A percentile compares a stretch with the other conserved stretches of the same genome.
These are phyloP conservation scores for Antheraea assamensis DNA, from an alignment of 2,888 invertebrate genomes.

Conservation along the genomic window DNA sequence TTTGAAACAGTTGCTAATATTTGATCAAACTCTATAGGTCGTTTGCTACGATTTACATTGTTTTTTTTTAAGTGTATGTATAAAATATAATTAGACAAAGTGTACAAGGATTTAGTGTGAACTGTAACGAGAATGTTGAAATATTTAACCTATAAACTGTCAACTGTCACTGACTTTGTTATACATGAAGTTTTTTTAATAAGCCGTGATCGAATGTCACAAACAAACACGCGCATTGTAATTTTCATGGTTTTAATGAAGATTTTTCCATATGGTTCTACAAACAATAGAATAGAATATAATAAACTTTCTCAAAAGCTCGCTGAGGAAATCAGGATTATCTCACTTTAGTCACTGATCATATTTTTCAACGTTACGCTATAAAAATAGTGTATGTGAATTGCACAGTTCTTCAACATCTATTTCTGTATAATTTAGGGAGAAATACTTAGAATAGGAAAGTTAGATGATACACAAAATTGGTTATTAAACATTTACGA, in stretches of 20 bases:
- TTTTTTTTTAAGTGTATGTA: not conserved
- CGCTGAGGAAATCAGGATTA: too few relatives aligned
- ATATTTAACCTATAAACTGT: not conserved
- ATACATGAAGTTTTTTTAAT: not conserved
- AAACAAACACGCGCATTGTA: too few relatives aligned
- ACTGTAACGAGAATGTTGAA: not conserved
- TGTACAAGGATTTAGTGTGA: not conserved
- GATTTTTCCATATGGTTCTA: not conserved
- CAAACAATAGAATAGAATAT: not conserved
- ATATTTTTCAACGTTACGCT: too few relatives aligned
- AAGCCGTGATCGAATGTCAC: too few relatives aligned
- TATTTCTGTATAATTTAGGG: not conserved
- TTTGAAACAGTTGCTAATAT: too few relatives aligned
- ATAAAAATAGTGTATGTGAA: not conserved
- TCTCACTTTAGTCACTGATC: too few relatives aligned
- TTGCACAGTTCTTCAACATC: not conserved
- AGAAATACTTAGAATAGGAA: not conserved
- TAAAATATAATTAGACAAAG: not conserved
- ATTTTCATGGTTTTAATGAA: not conserved
- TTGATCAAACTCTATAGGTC: too few relatives aligned
- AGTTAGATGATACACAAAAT: not conserved
- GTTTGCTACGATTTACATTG: not conserved
- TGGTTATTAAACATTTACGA: not conserved
- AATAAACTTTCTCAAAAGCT: too few relatives aligned
- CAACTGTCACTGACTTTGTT: not conserved